Evolutionary conservation across 2,888 invertebrate species (phyloP), one percentile per base, ranked within the genome.

Genomic region (Allacma fusca): DNA sequence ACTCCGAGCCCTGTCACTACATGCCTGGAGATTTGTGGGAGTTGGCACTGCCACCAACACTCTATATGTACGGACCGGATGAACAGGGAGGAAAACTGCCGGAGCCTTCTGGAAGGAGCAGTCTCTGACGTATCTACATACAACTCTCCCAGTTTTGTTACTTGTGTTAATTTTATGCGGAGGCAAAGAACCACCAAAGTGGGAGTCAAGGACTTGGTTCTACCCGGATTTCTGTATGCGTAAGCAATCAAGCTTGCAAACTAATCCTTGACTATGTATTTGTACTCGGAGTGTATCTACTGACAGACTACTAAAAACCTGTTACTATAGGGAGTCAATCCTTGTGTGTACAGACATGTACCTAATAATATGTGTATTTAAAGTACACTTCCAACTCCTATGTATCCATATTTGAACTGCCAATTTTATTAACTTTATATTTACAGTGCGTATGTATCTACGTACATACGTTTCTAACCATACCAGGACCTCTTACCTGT

Each of bases 221-320:
- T 34, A 23, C 24, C 9, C 57, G 62, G 34, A 73, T 73, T 73
- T 73, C 73, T 73, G 73, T 62, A 23, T 73, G 73, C 73, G 29
- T 73, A 62, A 73, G 73, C 73, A 73, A 73, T 73, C 73, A 73
- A 73, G 73, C 73, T 73, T 73, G 40, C 62, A 28, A 57, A 72
- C 71, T 73, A 73, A 73, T 73, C 57, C 68, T 74, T 19, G 34
- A n/a, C 7, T 34, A 23, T 68, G 29, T 68, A 34, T 68, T 28
- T 24, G 68, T 29, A 68, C n/a, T 28, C 21, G 16, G 19, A 26
- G 28, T 26, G 13, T 24, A 24, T 9, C 67, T 19, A 40, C 67
- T 67, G 21, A 13, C n/a, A 4, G 12, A 7, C 28, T 34, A 19
- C 16, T 68, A n/a, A 70, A 44, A 26, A 2, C 28, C 65, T n/a